phyloP scores from a whole-genome alignment of 2,888 invertebrate genomes.

The Sialis fuliginosa region DNA sequence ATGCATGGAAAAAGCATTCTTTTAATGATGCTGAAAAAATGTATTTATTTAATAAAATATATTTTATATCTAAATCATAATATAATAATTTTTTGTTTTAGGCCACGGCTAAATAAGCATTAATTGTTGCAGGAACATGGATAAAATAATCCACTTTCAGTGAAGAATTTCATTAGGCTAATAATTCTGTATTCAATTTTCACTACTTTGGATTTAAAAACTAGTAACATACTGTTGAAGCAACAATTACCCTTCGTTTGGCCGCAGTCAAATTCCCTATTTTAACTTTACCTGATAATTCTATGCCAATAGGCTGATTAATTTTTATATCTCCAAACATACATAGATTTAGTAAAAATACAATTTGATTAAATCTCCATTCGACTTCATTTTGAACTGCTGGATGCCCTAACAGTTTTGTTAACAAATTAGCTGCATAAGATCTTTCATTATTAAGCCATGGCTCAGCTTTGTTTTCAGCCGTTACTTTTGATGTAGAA shows the following conservation, averaged over 20 bases:
- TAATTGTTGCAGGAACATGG: too few species aligned
- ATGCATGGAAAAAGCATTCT: slow-evolving; percentile 48
- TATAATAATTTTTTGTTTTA: too few species aligned
- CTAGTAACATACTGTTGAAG: background rate
- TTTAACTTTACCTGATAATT: slow-evolving; percentile 35
- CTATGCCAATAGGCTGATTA: slow-evolving; percentile 32
- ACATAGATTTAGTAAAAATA: slow-evolving; percentile 43
- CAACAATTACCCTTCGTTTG: background rate
- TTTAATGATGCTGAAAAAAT: slow-evolving; percentile 38
- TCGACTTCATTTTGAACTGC: slow-evolving; percentile 30
- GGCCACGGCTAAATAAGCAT: too few species aligned
- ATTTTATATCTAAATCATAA: too few species aligned
- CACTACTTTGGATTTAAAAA: too few species aligned
- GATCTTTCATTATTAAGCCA: slow-evolving; percentile 53
- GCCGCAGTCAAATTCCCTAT: background rate
- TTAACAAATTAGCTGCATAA: slow-evolving; percentile 41
- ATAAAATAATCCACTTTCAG: too few species aligned
- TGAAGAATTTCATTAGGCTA: too few species aligned
- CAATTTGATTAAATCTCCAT: slow-evolving; percentile 48
- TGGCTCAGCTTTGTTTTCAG: slow-evolving; percentile 25
- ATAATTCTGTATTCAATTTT: too few species aligned
- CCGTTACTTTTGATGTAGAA: slow-evolving; percentile 31
- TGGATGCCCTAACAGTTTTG: slow-evolving; percentile 25
- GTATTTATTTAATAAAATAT: slow-evolving; percentile 1
- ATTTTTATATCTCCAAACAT: slow-evolving; percentile 34